phyloP scores from a whole-genome alignment of 2,113 vertebrate genomes.

The Neotoma lepida region DNA sequence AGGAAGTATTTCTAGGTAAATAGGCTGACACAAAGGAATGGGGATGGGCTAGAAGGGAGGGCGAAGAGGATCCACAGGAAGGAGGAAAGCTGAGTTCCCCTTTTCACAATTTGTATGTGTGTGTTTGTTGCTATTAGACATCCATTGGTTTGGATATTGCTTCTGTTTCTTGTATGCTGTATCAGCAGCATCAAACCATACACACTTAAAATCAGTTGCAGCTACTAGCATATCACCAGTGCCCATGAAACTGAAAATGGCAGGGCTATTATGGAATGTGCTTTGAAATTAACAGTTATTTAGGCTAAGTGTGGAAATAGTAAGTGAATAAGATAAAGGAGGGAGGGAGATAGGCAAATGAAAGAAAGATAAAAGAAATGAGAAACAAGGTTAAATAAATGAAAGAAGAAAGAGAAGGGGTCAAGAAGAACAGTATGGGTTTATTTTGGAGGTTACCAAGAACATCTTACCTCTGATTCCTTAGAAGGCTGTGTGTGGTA shows the following conservation, averaged over 20 bases:
- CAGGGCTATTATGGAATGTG: not conserved
- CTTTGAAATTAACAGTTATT: not conserved
- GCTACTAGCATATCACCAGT: not conserved
- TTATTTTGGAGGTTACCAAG: no score
- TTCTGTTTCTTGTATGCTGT: not conserved
- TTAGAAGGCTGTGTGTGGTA: not conserved
- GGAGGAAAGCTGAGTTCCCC: not conserved
- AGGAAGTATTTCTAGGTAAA: not conserved
- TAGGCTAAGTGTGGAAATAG: not conserved
- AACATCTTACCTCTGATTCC: not conserved
- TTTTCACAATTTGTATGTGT: not conserved
- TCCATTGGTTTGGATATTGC: not conserved
- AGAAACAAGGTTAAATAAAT: not conserved
- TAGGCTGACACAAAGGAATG: not conserved
- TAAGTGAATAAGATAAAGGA: not conserved
- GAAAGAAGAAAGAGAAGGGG: not conserved
- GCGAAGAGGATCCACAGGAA: not conserved
- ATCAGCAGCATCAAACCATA: not conserved
- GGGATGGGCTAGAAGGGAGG: not conserved
- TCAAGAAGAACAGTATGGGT: not conserved
- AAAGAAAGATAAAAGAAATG: not conserved
- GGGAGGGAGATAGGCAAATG: not conserved
- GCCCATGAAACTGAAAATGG: not conserved
- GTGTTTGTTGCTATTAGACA: not conserved
- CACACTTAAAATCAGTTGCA: not conserved